A percentile compares a stretch with the other conserved stretches of the same genome.
phyloP scores from a whole-genome alignment of 2,113 vertebrate species.

The Atractosteus spatula region DNA sequence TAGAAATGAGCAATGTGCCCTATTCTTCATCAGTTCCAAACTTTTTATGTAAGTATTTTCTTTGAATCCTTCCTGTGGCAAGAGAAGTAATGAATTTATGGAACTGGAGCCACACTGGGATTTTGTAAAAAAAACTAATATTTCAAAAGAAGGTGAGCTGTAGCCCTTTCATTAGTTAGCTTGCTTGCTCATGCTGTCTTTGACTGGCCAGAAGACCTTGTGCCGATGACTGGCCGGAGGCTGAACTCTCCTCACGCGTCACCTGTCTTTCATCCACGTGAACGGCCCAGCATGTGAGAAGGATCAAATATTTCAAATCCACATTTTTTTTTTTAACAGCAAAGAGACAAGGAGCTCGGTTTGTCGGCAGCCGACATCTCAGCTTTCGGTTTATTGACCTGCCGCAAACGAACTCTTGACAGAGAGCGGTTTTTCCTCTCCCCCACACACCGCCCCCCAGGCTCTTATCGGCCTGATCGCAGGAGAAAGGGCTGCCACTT shows the following conservation, averaged over 20 bases:
- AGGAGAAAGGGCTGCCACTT: background rate
- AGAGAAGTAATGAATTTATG: background rate
- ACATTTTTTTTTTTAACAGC: too few relatives aligned
- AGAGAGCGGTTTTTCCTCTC: too few relatives aligned
- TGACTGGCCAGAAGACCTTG: conserved; percentile 16
- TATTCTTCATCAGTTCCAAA: too few relatives aligned
- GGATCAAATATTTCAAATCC: too few relatives aligned
- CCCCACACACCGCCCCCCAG: too few relatives aligned
- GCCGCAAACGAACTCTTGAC: too few relatives aligned
- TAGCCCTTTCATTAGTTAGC: conserved; percentile 48
- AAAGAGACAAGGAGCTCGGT: too few relatives aligned
- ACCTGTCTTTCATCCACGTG: conserved; percentile 19
- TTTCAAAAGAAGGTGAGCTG: conserved; percentile 12
- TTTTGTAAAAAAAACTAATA: conserved; percentile 5
- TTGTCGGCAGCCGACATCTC: too few relatives aligned
- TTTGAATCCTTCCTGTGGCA: background rate
- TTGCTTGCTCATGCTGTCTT: conserved; percentile 22
- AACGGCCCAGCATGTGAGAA: too few relatives aligned
- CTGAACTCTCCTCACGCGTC: conserved; percentile 16
- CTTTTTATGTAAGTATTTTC: too few relatives aligned
- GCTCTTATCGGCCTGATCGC: background rate
- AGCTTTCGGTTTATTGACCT: too few relatives aligned
- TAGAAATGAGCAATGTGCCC: too few relatives aligned
- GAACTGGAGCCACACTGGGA: background rate
- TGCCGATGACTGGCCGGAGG: conserved; percentile 15